Evolutionary conservation across 2,113 vertebrate genomes (phyloP).

Genomic region (Eira barbara): DNA sequence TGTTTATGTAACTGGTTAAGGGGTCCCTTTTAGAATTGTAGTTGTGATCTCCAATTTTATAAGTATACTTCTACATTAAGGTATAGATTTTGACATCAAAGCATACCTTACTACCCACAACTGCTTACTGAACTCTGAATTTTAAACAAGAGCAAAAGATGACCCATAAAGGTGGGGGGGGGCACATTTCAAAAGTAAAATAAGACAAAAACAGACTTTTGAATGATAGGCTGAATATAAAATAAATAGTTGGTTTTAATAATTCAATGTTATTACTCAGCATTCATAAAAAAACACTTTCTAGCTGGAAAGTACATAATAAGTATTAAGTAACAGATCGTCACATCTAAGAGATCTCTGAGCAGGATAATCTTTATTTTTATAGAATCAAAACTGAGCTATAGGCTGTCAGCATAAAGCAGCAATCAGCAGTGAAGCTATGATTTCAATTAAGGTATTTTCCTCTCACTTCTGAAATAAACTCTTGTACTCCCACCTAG

Average conservation of each 20-base stretch:
- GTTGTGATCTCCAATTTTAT: neutral
- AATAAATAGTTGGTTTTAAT: neutral
- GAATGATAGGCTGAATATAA: neutral
- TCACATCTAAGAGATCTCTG: neutral
- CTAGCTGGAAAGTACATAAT: neutral
- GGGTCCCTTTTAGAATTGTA: neutral
- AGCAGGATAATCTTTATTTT: neutral
- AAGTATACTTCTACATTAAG: neutral
- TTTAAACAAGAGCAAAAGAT: slow-evolving; percentile 3
- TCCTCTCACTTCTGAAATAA: neutral
- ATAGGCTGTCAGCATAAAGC: neutral
- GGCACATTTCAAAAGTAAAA: neutral
- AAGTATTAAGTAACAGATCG: neutral
- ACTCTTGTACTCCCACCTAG: neutral
- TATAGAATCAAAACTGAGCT: neutral
- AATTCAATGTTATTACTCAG: neutral
- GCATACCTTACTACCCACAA: neutral
- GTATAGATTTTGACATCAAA: neutral
- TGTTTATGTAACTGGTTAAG: neutral
- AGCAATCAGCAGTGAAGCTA: neutral
- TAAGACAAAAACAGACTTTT: neutral
- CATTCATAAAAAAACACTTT: neutral
- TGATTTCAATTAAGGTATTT: neutral
- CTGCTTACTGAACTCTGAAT: neutral
- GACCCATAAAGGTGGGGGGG: neutral